Percentiles rank a stretch among this genome's conserved stretches.
Evolutionary conservation across 2,113 vertebrate genomes (phyloP).

Genomic region (Porphyrio hochstetteri): DNA sequence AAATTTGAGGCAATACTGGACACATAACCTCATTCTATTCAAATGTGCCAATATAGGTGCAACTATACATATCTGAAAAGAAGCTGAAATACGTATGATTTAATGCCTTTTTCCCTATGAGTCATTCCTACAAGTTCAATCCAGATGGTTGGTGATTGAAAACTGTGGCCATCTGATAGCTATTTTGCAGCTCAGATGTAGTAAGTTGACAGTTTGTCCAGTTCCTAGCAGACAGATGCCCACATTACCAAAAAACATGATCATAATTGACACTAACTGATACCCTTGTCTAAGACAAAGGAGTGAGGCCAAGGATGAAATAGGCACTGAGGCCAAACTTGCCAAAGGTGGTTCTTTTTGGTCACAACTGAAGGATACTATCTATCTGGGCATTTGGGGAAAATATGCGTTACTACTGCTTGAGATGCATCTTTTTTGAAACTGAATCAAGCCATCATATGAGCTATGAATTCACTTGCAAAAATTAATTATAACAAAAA

Average conservation of each 20-base stretch:
- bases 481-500: neutral
- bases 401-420: neutral
- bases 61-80: neutral
- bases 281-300: neutral
- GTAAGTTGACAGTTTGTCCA: neutral
- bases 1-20: neutral
- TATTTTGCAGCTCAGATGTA: neutral
- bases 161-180: neutral
- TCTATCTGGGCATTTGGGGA: neutral
- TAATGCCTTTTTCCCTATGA: neutral
- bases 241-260: neutral
- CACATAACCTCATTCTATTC: neutral
- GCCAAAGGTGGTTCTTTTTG: neutral
- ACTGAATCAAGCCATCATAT: neutral
- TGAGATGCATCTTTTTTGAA: neutral
- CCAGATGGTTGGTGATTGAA: neutral
- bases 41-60: neutral
- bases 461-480: neutral
- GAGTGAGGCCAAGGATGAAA: neutral
- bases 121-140: neutral
- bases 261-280: neutral
- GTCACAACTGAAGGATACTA: neutral
- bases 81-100: neutral
- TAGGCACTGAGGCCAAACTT: neutral
- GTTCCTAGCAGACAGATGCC: neutral